These are phyloP conservation scores for Charanyca ferruginea DNA, from an alignment of 2,888 invertebrate genomes.

Conservation along the genomic window DNA sequence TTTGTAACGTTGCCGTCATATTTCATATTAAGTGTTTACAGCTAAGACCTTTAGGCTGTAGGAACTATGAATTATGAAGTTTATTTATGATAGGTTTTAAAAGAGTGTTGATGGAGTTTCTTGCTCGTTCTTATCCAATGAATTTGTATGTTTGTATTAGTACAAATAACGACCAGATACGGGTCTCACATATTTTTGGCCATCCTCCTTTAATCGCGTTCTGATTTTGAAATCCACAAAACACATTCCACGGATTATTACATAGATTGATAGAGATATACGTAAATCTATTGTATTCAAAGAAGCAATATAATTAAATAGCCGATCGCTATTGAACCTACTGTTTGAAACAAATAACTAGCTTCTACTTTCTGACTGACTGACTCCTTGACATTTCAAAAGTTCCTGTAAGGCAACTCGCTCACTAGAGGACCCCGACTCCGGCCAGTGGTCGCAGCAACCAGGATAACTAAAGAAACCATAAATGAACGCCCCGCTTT, in stretches of 20 bases:
- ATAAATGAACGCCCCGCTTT: no score
- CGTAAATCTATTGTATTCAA: slow-evolving; percentile 32
- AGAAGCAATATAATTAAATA: slow-evolving; percentile 50
- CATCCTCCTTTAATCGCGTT: background rate
- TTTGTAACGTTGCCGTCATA: slow-evolving; percentile 39
- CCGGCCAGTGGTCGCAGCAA: no score
- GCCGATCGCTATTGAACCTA: slow-evolving; percentile 58
- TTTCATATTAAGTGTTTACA: slow-evolving; percentile 54
- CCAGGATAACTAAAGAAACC: no score
- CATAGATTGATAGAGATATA: slow-evolving; percentile 44
- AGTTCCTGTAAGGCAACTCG: no score
- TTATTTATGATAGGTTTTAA: background rate
- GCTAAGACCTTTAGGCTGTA: slow-evolving; percentile 13
- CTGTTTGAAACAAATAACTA: no score
- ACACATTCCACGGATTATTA: slow-evolving; percentile 11
- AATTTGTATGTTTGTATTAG: no score
- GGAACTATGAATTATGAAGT: slow-evolving; percentile 20
- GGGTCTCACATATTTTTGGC: background rate
- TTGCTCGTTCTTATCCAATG: no score
- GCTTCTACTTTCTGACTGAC: no score
- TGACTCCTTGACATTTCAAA: no score
- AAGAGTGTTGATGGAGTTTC: no score
- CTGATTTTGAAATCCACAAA: background rate
- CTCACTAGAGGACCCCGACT: no score
- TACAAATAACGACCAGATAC: background rate